Percentiles rank a stretch among this genome's conserved stretches.
Conservation (phyloP, 2,113 vertebrate genomes). For the Sebastes fasciatus region DNA sequence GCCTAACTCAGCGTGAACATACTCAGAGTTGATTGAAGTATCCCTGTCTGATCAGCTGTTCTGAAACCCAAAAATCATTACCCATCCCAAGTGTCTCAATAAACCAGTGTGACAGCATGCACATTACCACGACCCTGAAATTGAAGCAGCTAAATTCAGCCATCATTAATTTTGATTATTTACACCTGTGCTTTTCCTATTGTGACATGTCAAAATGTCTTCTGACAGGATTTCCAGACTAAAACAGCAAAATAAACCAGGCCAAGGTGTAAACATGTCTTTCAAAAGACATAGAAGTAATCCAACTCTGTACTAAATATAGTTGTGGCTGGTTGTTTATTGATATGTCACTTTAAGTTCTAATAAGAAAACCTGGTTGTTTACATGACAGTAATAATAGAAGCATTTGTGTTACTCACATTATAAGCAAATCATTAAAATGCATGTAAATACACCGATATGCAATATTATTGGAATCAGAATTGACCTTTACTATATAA, state of each 20-base stretch:
- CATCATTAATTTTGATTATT: constrained; percentile 8
- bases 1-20: not conserved
- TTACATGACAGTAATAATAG: not conserved
- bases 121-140: not conserved
- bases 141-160: constrained; percentile 1
- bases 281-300: not conserved
- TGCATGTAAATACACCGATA: not conserved
- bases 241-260: constrained; percentile 23
- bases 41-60: constrained; percentile 7
- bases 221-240: constrained; percentile 17
- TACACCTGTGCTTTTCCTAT: constrained; percentile 14
- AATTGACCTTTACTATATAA: not conserved
- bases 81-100: not conserved
- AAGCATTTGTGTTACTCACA: not conserved
- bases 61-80: not conserved
- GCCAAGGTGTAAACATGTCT: constrained; percentile 14
- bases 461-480: not conserved
- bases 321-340: not conserved
- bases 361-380: not conserved
- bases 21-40: not conserved
- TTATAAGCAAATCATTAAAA: not conserved
- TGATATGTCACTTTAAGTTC: not conserved
- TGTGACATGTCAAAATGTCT: constrained; percentile 11
- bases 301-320: not conserved
- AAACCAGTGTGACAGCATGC: not conserved